These are phyloP conservation scores for Lasius platythorax DNA, from an alignment of 2,888 invertebrate species.

Conservation along the genomic window DNA sequence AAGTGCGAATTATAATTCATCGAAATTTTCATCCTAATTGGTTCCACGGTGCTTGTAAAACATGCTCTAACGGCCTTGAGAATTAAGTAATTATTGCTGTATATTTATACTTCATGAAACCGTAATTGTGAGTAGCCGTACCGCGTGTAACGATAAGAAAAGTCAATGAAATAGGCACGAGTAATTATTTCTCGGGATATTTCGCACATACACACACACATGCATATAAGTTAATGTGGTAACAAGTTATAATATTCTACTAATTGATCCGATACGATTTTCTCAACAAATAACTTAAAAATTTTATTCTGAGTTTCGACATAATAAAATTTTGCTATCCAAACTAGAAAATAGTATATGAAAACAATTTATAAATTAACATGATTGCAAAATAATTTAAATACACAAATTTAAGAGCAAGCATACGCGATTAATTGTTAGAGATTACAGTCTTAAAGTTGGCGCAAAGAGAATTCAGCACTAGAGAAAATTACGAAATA, in stretches of 20 bases:
- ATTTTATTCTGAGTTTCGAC: not conserved
- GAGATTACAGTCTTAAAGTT: slow-evolving; percentile 48
- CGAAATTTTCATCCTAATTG: slow-evolving; percentile 54
- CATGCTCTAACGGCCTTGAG: slow-evolving; percentile 47
- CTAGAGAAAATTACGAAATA: slow-evolving; percentile 65
- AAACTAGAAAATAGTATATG: not conserved
- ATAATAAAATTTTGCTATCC: not conserved
- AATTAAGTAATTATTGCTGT: slow-evolving; percentile 53
- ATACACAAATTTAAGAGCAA: not conserved
- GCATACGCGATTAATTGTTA: slow-evolving; percentile 52
- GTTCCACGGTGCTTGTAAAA: slow-evolving; percentile 48
- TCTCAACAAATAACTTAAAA: not conserved
- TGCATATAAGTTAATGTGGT: not conserved
- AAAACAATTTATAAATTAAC: not conserved
- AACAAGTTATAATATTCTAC: not conserved
- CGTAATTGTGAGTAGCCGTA: slow-evolving; percentile 17
- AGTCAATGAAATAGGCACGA: slow-evolving; percentile 19
- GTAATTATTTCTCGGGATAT: slow-evolving; percentile 27
- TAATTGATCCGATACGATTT: slow-evolving; percentile 4
- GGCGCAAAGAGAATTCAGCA: slow-evolving; percentile 24
- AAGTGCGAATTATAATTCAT: slow-evolving; percentile 53
- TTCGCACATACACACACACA: not conserved
- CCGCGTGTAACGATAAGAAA: slow-evolving; percentile 20
- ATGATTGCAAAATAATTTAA: not conserved
- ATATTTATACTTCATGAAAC: slow-evolving; percentile 45